Evolutionary conservation across 2,797 vertebrate species (phyloP), one percentile per base, ranked within the genome.

Genomic region (Prionace glauca): DNA sequence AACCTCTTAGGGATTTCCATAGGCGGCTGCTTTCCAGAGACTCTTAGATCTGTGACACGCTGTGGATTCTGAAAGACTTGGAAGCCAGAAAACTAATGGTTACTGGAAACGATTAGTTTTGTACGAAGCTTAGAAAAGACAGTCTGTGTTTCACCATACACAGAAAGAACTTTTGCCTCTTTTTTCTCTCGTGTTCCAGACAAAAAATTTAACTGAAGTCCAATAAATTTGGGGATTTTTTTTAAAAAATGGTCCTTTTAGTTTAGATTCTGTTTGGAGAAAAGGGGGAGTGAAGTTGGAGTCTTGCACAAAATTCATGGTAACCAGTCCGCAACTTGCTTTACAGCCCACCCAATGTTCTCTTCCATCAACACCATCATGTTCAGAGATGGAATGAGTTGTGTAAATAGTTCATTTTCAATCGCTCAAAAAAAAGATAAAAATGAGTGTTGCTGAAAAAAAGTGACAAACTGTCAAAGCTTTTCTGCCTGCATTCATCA

Each of bases 91-190:
- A 77, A 71, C 71, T 95, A 77, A 95, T 95, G 29, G 71, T 50
- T 77, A 95, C 93, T 77, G 93, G 93, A 95, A 95, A n/a, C 18
- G 41, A 72, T 77, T 95, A 56, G 71, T 74, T 77, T 60, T 95
- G 93, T 77, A 56, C 45, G 69, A 74, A 29, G 69, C 72, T 94
- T 71, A 60, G 36, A 95, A 95, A 56, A 72, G 93, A 77, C 93
- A 32, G 71, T 32, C 29, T 72, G 45, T n/a, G 29, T 77, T 95
- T 20, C 93, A 56, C 12, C 60, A 56, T 45, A 77, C 24, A 32
- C 14, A 95, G 45, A 56, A 65, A 77, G 67, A 93, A 60, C 32
- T 32, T 77, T 69, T 69, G 62, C 20, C 69, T 10, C 3, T 20
- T 26, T 41, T 69, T 14, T 69, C 2, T 8, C 36, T 92, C 90